phyloP scores from a whole-genome alignment of 2,888 invertebrate species.

The Anodontia alba region DNA sequence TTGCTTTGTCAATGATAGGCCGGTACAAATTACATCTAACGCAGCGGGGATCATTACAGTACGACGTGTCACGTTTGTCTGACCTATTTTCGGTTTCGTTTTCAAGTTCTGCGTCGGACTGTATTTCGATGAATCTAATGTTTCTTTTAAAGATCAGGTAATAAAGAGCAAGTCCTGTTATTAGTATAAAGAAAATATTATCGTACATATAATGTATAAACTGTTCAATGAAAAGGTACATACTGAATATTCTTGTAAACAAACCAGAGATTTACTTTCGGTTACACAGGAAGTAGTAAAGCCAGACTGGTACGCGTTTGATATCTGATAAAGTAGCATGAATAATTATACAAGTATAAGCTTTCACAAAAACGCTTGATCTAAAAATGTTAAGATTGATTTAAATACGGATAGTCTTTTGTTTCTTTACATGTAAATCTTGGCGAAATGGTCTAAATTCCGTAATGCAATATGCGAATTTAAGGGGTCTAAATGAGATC shows the following conservation, averaged over 20 bases:
- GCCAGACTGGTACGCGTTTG: too few species aligned
- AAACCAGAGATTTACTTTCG: not conserved
- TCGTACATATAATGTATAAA: not conserved
- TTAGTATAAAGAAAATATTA: not conserved
- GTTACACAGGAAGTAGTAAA: not conserved
- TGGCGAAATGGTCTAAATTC: too few species aligned
- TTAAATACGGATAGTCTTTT: too few species aligned
- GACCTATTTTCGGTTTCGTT: constrained; percentile 5
- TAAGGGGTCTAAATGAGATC: too few species aligned
- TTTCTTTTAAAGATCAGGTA: not conserved
- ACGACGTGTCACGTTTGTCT: not conserved
- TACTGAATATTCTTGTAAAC: not conserved
- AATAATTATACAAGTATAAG: too few species aligned
- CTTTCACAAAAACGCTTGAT: too few species aligned
- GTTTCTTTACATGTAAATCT: too few species aligned
- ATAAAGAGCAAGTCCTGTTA: not conserved
- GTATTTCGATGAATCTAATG: not conserved
- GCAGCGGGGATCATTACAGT: constrained; percentile 70
- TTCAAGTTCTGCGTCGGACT: not conserved
- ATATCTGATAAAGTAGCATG: too few species aligned
- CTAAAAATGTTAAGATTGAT: too few species aligned
- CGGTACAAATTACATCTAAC: constrained; percentile 70
- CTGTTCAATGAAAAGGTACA: not conserved
- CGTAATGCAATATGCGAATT: too few species aligned
- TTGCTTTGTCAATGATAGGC: constrained; percentile 14